A percentile compares a stretch with the other conserved stretches of the same genome.
Evolutionary conservation across 2,113 vertebrate species (phyloP).

Genomic region (Anoura caudifer): DNA sequence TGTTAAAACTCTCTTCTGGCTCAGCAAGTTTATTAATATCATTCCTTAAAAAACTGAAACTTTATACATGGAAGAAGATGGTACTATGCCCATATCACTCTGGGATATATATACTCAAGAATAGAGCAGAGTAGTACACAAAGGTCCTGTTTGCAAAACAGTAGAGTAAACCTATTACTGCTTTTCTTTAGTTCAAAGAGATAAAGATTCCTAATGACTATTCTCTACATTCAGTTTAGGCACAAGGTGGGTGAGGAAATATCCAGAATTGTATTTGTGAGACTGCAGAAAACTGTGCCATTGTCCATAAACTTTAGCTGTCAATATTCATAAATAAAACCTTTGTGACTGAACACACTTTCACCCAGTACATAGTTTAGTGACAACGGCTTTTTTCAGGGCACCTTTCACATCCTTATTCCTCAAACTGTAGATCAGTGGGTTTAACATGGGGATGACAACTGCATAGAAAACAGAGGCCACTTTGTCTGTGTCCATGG

Average conservation of each 20-base stretch:
- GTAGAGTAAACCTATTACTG: neutral
- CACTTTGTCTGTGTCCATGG: conserved; percentile 44
- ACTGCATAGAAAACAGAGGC: too few relatives aligned
- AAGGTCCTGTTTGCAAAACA: neutral
- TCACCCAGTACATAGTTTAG: neutral
- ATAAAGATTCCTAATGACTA: neutral
- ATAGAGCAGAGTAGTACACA: neutral
- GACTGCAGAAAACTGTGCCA: neutral
- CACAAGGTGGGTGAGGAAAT: neutral
- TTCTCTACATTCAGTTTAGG: neutral
- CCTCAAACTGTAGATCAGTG: too few relatives aligned
- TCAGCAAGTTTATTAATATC: too few relatives aligned
- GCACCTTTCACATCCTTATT: too few relatives aligned
- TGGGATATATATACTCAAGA: accelerated
- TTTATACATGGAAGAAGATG: neutral
- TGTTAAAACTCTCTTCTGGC: too few relatives aligned
- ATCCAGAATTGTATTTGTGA: neutral
- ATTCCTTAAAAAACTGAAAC: neutral
- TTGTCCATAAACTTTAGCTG: accelerated
- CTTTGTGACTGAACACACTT: too few relatives aligned
- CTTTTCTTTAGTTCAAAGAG: neutral
- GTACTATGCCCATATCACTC: neutral
- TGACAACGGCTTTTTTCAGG: too few relatives aligned
- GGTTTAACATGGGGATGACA: too few relatives aligned
- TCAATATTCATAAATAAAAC: neutral